Conservation (phyloP, 2,888 invertebrate genomes). For the Chaitophorus viminalis region DNA sequence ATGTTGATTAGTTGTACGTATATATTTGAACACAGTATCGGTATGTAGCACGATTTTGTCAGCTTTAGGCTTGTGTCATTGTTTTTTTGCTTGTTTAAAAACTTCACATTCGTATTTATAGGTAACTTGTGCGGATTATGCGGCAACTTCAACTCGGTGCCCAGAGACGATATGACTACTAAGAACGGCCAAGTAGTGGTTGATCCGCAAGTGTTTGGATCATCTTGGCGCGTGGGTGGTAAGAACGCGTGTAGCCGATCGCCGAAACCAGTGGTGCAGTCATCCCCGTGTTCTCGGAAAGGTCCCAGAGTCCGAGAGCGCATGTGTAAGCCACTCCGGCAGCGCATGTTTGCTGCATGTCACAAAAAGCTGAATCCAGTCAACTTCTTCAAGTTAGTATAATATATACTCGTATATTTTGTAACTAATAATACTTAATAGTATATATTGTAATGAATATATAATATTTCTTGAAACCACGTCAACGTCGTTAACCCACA, state of each 20-base stretch:
- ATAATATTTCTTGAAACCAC: neutral
- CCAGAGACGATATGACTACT: constrained; percentile 84
- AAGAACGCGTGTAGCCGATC: constrained; percentile 75
- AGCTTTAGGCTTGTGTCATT: too few relatives aligned
- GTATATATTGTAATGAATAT: neutral
- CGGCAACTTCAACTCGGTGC: constrained; percentile 91
- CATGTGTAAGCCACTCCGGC: constrained; percentile 71
- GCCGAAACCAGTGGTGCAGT: constrained; percentile 62
- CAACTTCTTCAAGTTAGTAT: constrained; percentile 78
- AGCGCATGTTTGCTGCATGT: constrained; percentile 78
- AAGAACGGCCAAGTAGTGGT: constrained; percentile 75
- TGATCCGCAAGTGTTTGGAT: constrained; percentile 75
- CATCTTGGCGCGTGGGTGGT: constrained; percentile 91
- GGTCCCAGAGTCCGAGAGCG: constrained; percentile 63
- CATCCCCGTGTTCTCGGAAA: constrained; percentile 62
- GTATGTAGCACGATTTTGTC: too few relatives aligned
- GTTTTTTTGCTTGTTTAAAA: too few relatives aligned
- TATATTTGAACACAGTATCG: too few relatives aligned
- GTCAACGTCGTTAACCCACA: neutral
- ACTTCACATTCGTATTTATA: neutral
- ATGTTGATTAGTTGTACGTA: too few relatives aligned
- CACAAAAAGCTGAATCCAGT: constrained; percentile 81
- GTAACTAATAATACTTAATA: too few relatives aligned
- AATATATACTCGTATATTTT: too few relatives aligned
- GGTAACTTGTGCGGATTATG: constrained; percentile 84